Evolutionary conservation across 2,888 invertebrate species (phyloP), one percentile per base, ranked within the genome.

Genomic region (Xylota sylvarum): DNA sequence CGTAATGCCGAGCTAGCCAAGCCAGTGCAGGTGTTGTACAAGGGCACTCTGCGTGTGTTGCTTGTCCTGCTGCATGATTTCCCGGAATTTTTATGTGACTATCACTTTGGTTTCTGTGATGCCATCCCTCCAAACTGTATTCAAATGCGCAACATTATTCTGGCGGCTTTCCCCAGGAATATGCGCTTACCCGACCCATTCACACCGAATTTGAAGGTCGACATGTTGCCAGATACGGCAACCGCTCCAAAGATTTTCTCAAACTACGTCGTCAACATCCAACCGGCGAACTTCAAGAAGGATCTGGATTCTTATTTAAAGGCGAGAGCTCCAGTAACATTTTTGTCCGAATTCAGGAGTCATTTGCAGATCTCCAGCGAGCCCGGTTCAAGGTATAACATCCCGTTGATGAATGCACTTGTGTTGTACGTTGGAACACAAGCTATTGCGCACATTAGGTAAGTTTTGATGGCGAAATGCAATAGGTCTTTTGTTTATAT

Each of bases 91-190:
- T 94, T 99, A 65, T 99, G 99, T 93, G 99, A 99, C 92, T 99
- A 99, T 93, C 99, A 99, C 92, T 99, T 99, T 92, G 97, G 98
- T 55, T 98, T 99, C 93, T 99, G 99, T 92, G 99, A 99, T 93
- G 98, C 98, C 84, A 99, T 99, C 89, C 99, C 99, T 58, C 98
- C 99, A 4, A 99, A 99, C 92, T 99, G 99, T 93, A 98, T 99
- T 89, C 99, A 97, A 93, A 98, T 99, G 98, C 95, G 99, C 65
- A 99, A 99, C 92, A 94, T 99, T 76, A 98, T 99, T 72, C 93
- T 99, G 86, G 98, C 99, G 4, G 99, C 99, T 2, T 99, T 99
- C 92, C 99, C 99, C 9, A 94, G 99, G 62, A 98, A 98, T 91
- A 99, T 99, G 99, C 94, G 99, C 0, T 94, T 99, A 58, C 99